phyloP scores from a whole-genome alignment of 2,888 invertebrate species.

The Cylloceria caligata region DNA sequence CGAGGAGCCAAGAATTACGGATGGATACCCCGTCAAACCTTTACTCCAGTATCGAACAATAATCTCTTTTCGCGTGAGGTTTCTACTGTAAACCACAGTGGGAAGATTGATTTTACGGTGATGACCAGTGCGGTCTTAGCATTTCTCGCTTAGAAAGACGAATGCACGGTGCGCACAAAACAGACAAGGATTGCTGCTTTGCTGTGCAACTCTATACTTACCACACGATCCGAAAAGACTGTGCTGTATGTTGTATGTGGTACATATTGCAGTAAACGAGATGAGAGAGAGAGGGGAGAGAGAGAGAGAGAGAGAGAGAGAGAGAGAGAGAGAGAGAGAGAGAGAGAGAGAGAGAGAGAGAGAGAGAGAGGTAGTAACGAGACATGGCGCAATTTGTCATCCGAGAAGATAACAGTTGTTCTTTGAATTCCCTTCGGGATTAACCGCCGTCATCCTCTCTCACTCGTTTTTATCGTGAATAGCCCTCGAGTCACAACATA shows the following conservation, averaged over 20 bases:
- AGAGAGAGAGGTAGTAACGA: conserved; percentile 31
- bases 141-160: conserved; percentile 27
- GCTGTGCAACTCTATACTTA: not conserved
- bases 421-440: conserved; percentile 63
- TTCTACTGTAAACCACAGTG: conserved; percentile 38
- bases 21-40: conserved; percentile 37
- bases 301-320: not conserved
- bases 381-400: conserved; percentile 64
- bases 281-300: conserved; percentile 4
- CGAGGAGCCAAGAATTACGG: not conserved
- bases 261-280: conserved; percentile 21
- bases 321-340: not conserved
- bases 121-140: not conserved
- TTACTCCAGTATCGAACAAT: conserved; percentile 49
- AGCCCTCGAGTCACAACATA: conserved; percentile 56
- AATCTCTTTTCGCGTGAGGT: conserved; percentile 57
- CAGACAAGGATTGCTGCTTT: conserved; percentile 30
- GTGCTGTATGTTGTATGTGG: conserved; percentile 3
- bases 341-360: not conserved
- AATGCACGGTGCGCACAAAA: conserved; percentile 15
- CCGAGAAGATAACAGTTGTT: conserved; percentile 63
- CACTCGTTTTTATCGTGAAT: conserved; percentile 43
- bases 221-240: not conserved
- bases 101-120: conserved; percentile 53
- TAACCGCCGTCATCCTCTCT: conserved; percentile 55